Base-by-base conservation (phyloP, 2,888 invertebrate genomes). In the Noctua fimbriata region DNA sequence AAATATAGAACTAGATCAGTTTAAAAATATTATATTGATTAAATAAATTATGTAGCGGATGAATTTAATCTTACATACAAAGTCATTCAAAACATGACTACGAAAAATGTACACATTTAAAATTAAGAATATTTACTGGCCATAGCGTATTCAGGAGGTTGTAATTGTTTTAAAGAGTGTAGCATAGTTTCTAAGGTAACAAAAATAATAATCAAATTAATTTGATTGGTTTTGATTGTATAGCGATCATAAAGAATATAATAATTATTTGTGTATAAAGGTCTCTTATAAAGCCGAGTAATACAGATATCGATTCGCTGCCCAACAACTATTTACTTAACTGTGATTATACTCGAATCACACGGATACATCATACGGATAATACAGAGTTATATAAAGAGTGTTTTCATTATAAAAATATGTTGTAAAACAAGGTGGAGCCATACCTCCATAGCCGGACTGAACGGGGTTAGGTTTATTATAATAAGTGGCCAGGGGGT, bases 341-440 rank as follows among this genome's bases (percentile, higher is more conserved):
- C 36, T 79, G 41, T 89, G 84, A 36, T 75, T 78, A 55, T 80
- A 81, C 66, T 80, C 84, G 72, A n/a, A n/a, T n/a, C n/a, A n/a
- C n/a, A n/a, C n/a, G n/a, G n/a, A n/a, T n/a, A n/a, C n/a, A n/a
- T n/a, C 79, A 73, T 70, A 71, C 3, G 93, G 93, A 82, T 93
- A 94, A 84, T 93, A 93, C 72, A 93, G 89, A 4, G 93, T 93
- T 28, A 93, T 92, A 82, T 93, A 93, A 18, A 89, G 69, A 82
- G 87, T 90, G 7, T 47, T 79, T 76, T 93, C 92, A 32, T 86
- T 87, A 66, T 78, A 74, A 85, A 90, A 89, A 76, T 79, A 76
- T 47, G 73, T 14, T 16, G 74, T 3, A 2, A 76, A 63, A 73
- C 74, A 76, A 47, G 79, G 7, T 32, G 67, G 14, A 63, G 60